These are phyloP conservation scores for Myotis vivesi DNA, from an alignment of 2,797 vertebrate genomes.

Conservation along the genomic window DNA sequence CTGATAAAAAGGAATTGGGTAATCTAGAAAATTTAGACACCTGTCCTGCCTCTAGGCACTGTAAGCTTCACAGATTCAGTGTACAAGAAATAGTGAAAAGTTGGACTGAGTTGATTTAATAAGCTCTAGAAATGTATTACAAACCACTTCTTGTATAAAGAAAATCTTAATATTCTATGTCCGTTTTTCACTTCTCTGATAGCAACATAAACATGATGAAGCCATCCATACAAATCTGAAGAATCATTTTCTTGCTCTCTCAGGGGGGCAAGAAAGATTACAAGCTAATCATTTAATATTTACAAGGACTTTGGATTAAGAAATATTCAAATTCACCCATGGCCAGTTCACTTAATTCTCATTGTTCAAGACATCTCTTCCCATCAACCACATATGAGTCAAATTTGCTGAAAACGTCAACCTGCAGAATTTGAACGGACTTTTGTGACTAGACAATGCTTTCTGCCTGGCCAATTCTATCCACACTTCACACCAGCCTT, in stretches of 20 bases:
- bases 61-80: background rate
- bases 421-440: background rate
- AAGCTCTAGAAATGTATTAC: background rate
- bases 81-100: background rate
- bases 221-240: background rate
- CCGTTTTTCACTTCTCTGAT: background rate
- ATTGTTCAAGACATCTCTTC: background rate
- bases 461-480: background rate
- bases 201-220: background rate
- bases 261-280: background rate
- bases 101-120: background rate
- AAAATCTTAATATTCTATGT: background rate
- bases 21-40: background rate
- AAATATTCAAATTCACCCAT: background rate
- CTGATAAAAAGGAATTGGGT: no score
- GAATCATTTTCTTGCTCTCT: background rate
- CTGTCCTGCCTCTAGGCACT: background rate
- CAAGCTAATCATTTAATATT: background rate
- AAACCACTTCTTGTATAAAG: background rate
- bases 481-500: background rate
- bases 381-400: background rate
- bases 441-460: background rate
- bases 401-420: background rate
- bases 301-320: background rate
- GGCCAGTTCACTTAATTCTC: background rate